phyloP scores from a whole-genome alignment of 2,888 invertebrate genomes.

The Lottia gigantea region DNA sequence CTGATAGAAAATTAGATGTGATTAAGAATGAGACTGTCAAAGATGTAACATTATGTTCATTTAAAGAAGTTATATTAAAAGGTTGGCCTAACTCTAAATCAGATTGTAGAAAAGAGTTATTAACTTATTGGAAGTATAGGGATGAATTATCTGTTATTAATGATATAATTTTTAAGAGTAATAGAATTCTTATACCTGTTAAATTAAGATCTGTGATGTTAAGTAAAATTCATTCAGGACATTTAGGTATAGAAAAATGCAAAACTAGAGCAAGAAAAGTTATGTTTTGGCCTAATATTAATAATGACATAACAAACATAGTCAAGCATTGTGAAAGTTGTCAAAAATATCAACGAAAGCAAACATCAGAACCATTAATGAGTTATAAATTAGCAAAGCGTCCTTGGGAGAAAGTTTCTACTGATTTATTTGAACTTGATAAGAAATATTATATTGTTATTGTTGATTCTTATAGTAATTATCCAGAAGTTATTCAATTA shows the following conservation, averaged over 20 bases:
- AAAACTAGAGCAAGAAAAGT: conserved; percentile 16
- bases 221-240: no score
- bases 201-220: no score
- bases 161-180: no score
- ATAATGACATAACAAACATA: conserved; percentile 15
- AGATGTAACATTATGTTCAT: conserved; percentile 11
- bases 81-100: conserved; percentile 19
- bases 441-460: conserved; percentile 18
- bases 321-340: conserved; percentile 20
- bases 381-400: conserved; percentile 14
- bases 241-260: no score
- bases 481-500: conserved; percentile 19
- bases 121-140: conserved; percentile 15
- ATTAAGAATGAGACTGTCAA: conserved; percentile 14
- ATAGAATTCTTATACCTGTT: no score
- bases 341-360: conserved; percentile 3
- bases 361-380: conserved; percentile 12
- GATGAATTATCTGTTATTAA: no score
- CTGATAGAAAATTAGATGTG: conserved; percentile 14
- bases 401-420: conserved; percentile 18
- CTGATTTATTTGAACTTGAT: conserved; percentile 17
- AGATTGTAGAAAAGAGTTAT: conserved; percentile 13
- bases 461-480: conserved; percentile 17
- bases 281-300: conserved; percentile 26
- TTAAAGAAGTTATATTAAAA: conserved; percentile 12